phyloP scores from a whole-genome alignment of 2,888 invertebrate species.

The Athalia cordata region DNA sequence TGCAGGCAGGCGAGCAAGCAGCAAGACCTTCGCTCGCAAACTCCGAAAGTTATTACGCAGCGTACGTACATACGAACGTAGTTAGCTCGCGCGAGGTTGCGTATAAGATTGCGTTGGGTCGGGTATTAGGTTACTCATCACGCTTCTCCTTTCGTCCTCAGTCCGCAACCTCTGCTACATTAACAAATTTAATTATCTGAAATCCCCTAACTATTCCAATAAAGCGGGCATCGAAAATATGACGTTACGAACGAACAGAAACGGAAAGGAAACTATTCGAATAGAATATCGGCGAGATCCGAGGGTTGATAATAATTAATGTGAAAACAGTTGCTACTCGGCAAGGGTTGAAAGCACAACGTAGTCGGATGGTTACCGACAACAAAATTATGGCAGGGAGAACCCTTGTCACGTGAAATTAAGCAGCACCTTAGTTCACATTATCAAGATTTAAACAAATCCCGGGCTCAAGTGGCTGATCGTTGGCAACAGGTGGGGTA shows the following conservation, averaged over 20 bases:
- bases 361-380: not conserved
- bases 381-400: conserved; percentile 36
- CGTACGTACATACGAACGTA: conserved; percentile 31
- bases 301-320: conserved; percentile 16
- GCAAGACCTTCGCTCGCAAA: conserved; percentile 19
- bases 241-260: too few species aligned
- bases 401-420: conserved; percentile 55
- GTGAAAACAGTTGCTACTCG: conserved; percentile 20
- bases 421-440: conserved; percentile 59
- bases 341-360: conserved; percentile 24
- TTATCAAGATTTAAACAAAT: conserved; percentile 70
- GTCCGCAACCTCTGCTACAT: not conserved
- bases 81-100: conserved; percentile 32
- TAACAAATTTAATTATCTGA: conserved; percentile 12
- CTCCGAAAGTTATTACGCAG: conserved; percentile 37
- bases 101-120: not conserved
- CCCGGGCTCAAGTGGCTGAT: conserved; percentile 68
- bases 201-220: not conserved
- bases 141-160: too few species aligned
- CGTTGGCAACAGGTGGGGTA: conserved; percentile 70
- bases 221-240: too few species aligned
- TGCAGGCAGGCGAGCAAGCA: conserved; percentile 44
- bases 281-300: not conserved
- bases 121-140: conserved; percentile 22
- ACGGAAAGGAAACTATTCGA: not conserved